Percentiles rank a stretch among this genome's conserved stretches.
Conservation (phyloP, 2,888 invertebrate genomes). For the Xestoiulus laeticollis region DNA sequence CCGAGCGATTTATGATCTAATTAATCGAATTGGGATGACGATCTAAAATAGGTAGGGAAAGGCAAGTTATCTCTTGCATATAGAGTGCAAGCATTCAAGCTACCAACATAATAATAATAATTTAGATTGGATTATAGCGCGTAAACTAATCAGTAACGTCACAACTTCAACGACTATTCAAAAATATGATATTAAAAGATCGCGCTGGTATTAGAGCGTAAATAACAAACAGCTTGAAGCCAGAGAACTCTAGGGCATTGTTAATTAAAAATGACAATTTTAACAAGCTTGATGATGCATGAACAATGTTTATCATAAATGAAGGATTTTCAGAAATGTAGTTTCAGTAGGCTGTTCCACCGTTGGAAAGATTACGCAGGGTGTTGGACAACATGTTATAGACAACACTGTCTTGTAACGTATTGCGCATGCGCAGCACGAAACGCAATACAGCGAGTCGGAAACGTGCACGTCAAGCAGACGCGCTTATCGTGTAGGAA, state of each 20-base stretch:
- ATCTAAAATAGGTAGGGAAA: neutral
- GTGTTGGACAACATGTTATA: too few relatives aligned
- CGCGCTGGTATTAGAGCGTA: neutral
- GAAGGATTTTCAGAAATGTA: neutral
- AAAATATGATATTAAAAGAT: neutral
- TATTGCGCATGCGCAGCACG: too few relatives aligned
- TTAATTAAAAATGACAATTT: neutral
- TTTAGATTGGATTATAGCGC: neutral
- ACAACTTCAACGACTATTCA: neutral
- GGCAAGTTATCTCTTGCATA: neutral
- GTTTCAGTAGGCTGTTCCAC: neutral
- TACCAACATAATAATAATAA: conserved; percentile 9
- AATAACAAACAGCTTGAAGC: conserved; percentile 9
- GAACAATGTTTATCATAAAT: neutral
- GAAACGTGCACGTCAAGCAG: too few relatives aligned
- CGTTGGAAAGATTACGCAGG: too few relatives aligned
- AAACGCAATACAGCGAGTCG: too few relatives aligned
- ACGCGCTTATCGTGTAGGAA: too few relatives aligned
- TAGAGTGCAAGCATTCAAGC: neutral
- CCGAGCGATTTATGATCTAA: conserved; percentile 9
- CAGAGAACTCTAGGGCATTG: neutral
- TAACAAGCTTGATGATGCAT: neutral
- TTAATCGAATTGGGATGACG: neutral
- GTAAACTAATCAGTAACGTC: neutral
- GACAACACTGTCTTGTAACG: too few relatives aligned